A percentile compares a stretch with the other conserved stretches of the same genome.
Evolutionary conservation across 2,888 invertebrate species (phyloP).

Genomic region (Caenorhabditis sp.): DNA sequence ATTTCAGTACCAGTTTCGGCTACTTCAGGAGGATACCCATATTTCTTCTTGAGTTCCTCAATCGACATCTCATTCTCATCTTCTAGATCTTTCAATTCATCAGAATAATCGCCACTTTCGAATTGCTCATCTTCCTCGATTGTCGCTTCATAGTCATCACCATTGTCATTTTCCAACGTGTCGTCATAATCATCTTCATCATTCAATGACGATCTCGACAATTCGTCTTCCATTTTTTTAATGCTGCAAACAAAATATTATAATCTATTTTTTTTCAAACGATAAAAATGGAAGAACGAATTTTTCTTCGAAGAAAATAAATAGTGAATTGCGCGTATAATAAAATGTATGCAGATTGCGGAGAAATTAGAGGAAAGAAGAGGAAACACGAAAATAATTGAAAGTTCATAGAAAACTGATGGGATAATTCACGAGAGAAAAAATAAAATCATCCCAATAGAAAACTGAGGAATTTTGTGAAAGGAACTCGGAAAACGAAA

Average conservation of each 20-base stretch:
- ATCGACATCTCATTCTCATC: constrained; percentile 65
- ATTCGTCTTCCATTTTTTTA: constrained; percentile 33
- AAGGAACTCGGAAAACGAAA: too few relatives aligned
- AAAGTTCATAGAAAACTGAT: too few relatives aligned
- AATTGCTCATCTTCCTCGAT: constrained; percentile 65
- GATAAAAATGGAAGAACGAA: too few relatives aligned
- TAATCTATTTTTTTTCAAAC: too few relatives aligned
- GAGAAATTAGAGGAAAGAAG: too few relatives aligned
- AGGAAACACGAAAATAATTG: too few relatives aligned
- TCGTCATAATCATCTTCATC: constrained; percentile 49
- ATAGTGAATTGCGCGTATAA: constrained; percentile 13
- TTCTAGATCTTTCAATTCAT: constrained; percentile 61
- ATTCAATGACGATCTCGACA: constrained; percentile 22
- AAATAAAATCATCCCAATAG: too few relatives aligned
- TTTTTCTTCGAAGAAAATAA: too few relatives aligned
- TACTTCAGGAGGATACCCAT: constrained; percentile 53
- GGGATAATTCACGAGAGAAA: too few relatives aligned
- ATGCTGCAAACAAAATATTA: too few relatives aligned
- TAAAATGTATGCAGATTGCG: constrained; percentile 7
- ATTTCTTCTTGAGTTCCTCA: constrained; percentile 63
- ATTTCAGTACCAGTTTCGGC: constrained; percentile 1
- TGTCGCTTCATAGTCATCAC: constrained; percentile 64
- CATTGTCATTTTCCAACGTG: constrained; percentile 50
- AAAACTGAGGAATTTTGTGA: too few relatives aligned
- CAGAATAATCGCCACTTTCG: constrained; percentile 54